Evolutionary conservation across 2,113 vertebrate species (phyloP).

Genomic region (Eupsittula cactorum): DNA sequence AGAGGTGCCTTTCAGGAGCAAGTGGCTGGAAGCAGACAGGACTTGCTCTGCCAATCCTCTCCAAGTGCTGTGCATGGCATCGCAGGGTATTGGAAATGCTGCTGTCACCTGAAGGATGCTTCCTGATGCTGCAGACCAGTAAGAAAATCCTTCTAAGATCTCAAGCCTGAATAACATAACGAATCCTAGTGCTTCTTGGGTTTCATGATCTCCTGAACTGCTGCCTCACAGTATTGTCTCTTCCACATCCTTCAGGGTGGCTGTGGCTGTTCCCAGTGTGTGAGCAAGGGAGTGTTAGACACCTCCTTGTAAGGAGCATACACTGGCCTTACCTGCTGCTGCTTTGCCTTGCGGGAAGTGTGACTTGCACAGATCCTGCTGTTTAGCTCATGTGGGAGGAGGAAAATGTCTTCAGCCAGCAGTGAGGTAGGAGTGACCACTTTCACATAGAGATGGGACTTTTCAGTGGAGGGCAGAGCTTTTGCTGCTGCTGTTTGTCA

Average conservation of each 20-base stretch:
- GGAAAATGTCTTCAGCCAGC: background rate
- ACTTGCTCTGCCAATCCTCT: background rate
- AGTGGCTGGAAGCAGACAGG: background rate
- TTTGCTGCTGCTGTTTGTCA: background rate
- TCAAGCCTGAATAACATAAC: background rate
- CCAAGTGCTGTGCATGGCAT: background rate
- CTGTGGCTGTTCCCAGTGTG: fast-evolving
- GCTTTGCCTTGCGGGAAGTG: background rate
- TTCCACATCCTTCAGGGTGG: background rate
- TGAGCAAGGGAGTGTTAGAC: background rate
- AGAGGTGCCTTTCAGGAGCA: background rate
- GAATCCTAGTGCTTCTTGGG: background rate
- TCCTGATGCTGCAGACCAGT: background rate
- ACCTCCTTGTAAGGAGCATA: background rate
- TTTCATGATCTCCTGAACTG: background rate
- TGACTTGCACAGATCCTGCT: background rate
- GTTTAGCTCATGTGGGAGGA: background rate
- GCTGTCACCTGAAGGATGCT: background rate
- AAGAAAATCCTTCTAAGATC: background rate
- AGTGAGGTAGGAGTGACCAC: background rate
- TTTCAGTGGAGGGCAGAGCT: background rate
- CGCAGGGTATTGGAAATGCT: background rate
- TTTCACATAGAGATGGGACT: background rate
- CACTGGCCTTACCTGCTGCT: background rate
- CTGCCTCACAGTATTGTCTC: background rate